A percentile compares a stretch with the other conserved stretches of the same genome.
Evolutionary conservation across 2,113 vertebrate species (phyloP).

Genomic region (Poeciliopsis occidentalis): DNA sequence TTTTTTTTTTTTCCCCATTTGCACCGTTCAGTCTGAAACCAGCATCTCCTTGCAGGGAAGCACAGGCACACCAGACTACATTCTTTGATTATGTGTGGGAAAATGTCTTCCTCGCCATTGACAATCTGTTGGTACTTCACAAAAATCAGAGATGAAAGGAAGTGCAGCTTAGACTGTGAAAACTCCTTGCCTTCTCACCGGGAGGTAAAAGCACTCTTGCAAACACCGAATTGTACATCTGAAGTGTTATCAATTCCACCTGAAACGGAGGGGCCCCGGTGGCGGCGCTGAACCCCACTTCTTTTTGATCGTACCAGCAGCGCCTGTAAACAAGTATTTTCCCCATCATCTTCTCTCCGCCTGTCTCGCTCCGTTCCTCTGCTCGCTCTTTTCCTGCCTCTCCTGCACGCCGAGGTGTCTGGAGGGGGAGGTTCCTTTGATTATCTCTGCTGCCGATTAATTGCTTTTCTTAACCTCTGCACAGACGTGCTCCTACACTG

Average conservation of each 20-base stretch:
- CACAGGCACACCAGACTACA: conserved; percentile 20
- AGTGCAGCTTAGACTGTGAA: conserved; percentile 61
- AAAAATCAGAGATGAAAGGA: conserved; percentile 75
- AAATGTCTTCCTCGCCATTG: conserved; percentile 62
- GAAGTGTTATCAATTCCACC: conserved; percentile 73
- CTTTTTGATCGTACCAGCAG: conserved; percentile 68
- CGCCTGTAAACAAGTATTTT: conserved; percentile 73
- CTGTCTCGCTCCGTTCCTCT: conserved; percentile 27
- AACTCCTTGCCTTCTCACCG: conserved; percentile 61
- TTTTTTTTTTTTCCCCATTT: conserved; percentile 1
- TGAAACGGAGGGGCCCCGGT: conserved; percentile 67
- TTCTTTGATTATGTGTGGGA: conserved; percentile 66
- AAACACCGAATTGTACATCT: conserved; percentile 73
- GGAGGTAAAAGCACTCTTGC: conserved; percentile 71
- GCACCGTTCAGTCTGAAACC: conserved; percentile 15
- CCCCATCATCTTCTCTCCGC: conserved; percentile 40
- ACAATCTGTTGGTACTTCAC: conserved; percentile 73
- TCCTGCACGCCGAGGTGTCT: conserved; percentile 60
- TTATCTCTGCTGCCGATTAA: conserved; percentile 77
- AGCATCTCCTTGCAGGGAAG: conserved; percentile 5
- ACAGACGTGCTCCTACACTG: conserved; percentile 67
- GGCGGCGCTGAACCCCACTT: conserved; percentile 49
- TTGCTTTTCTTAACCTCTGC: conserved; percentile 80
- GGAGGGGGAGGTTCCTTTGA: conserved; percentile 77
- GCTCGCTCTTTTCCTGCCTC: conserved; percentile 17